phyloP scores from a whole-genome alignment of 2,113 vertebrate species.

The Eolophus roseicapilla region DNA sequence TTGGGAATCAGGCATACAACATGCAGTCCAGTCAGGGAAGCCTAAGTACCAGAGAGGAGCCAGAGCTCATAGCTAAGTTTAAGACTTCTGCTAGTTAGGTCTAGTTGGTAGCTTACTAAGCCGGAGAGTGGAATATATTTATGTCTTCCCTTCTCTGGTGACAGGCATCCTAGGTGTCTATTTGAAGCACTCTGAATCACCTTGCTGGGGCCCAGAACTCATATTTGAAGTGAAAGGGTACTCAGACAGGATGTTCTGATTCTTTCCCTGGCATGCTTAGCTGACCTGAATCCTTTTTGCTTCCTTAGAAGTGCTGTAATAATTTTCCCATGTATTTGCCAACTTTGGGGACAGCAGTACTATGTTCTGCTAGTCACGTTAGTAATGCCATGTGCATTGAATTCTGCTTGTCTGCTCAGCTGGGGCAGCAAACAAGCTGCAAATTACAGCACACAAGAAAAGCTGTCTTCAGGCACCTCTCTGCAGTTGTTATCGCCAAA shows the following conservation, averaged over 20 bases:
- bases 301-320: not conserved
- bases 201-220: not conserved
- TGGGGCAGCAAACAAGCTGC: not conserved
- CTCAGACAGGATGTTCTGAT: not conserved
- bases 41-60: not conserved
- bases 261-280: not conserved
- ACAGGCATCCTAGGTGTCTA: not conserved
- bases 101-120: not conserved
- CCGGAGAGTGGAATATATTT: not conserved
- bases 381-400: not conserved
- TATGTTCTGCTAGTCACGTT: not conserved
- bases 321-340: not conserved
- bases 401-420: not conserved
- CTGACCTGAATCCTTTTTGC: not conserved
- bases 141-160: not conserved
- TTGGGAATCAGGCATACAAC: not conserved
- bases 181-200: not conserved
- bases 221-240: not conserved
- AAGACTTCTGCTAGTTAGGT: not conserved
- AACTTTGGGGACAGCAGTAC: not conserved
- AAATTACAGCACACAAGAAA: not conserved
- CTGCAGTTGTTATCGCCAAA: not conserved
- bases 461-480: not conserved
- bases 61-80: not conserved
- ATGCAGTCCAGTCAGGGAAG: not conserved